Percentiles rank a stretch among this genome's conserved stretches.
These are phyloP conservation scores for Ceuthmochares aereus DNA, from an alignment of 2,113 vertebrate genomes.

Conservation along the genomic window DNA sequence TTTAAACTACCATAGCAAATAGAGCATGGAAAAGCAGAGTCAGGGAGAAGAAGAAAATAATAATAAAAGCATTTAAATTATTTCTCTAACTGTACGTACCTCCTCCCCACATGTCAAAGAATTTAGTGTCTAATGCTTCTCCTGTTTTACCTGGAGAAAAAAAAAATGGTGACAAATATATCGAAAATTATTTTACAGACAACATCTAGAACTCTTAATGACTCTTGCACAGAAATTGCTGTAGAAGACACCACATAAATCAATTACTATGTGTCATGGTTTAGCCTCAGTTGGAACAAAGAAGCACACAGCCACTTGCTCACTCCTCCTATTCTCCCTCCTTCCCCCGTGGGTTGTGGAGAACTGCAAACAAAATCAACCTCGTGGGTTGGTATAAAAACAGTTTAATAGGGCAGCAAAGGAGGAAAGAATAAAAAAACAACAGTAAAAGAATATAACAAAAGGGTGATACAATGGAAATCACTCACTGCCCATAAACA, in stretches of 20 bases:
- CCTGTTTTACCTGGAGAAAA: slow-evolving; percentile 87
- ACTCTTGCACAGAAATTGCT: neutral
- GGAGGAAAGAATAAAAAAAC: too few species aligned
- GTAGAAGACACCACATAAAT: neutral
- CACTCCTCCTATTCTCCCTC: too few species aligned
- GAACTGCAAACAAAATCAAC: too few species aligned
- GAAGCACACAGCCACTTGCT: too few species aligned
- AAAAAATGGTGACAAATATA: neutral
- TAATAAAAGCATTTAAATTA: neutral
- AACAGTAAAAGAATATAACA: too few species aligned
- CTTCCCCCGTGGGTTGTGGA: too few species aligned
- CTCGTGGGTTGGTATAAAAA: too few species aligned
- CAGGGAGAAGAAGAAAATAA: neutral
- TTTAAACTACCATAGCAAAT: neutral
- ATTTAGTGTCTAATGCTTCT: slow-evolving; percentile 80
- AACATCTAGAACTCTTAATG: neutral
- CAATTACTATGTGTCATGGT: neutral
- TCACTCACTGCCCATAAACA: too few species aligned
- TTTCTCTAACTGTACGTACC: slow-evolving; percentile 77
- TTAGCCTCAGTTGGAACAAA: too few species aligned
- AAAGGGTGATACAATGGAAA: too few species aligned
- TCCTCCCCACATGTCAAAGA: slow-evolving; percentile 94
- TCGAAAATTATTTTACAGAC: neutral
- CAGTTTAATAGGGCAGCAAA: too few species aligned
- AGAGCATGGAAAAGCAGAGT: neutral